Conservation (phyloP, 2,113 vertebrate genomes). For the Gymnarchus niloticus region DNA sequence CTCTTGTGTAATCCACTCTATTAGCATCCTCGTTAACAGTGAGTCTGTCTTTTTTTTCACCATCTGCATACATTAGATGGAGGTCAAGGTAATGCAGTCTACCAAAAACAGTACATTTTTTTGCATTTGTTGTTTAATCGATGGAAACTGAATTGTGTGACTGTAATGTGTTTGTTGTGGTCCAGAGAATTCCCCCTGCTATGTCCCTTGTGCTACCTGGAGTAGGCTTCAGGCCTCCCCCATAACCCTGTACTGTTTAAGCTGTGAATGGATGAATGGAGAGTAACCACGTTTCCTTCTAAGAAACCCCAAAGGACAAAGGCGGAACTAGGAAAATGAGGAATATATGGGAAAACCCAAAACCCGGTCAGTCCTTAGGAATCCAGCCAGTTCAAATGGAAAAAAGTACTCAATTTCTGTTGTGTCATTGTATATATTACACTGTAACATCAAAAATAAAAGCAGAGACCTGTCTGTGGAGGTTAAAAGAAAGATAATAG, state of each 20-base stretch:
- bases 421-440: too few species aligned
- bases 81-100: neutral
- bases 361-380: too few species aligned
- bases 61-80: neutral
- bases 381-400: too few species aligned
- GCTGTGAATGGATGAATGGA: neutral
- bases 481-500: too few species aligned
- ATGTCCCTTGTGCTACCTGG: neutral
- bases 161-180: neutral
- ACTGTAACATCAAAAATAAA: too few species aligned
- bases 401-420: too few species aligned
- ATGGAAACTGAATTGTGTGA: neutral
- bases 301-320: neutral
- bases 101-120: neutral
- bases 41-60: conserved; percentile 26
- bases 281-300: neutral
- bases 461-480: too few species aligned
- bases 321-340: too few species aligned
- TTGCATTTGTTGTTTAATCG: neutral
- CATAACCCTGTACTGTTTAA: neutral
- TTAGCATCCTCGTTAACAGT: conserved; percentile 37
- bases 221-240: neutral
- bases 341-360: too few species aligned
- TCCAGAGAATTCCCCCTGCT: neutral
- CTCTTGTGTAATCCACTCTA: conserved; percentile 39